These are phyloP conservation scores for Typhlomys cinereus DNA, from an alignment of 2,113 vertebrate species.

Conservation along the genomic window DNA sequence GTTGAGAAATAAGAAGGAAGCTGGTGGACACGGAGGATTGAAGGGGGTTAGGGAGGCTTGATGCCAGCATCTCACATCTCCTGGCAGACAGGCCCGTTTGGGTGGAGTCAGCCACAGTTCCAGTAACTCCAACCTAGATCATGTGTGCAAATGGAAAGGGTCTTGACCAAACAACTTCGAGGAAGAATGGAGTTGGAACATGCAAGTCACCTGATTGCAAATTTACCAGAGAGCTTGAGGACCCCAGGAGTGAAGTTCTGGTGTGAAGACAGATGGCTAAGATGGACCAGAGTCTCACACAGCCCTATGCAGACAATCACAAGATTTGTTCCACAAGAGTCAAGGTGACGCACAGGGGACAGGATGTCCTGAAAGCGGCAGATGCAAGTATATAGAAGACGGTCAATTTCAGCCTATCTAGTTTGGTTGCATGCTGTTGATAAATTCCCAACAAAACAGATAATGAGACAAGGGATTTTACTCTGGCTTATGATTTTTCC, in stretches of 20 bases:
- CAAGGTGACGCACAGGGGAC: neutral
- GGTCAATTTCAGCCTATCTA: neutral
- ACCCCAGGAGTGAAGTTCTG: neutral
- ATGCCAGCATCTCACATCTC: too few relatives aligned
- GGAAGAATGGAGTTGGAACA: neutral
- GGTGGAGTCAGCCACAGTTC: neutral
- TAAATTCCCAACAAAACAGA: too few relatives aligned
- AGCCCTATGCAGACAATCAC: neutral
- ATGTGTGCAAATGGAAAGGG: neutral
- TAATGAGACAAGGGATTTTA: too few relatives aligned
- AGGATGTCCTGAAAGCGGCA: neutral
- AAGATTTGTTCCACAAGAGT: neutral
- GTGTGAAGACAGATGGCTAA: neutral
- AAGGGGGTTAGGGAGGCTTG: too few relatives aligned
- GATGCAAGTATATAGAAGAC: neutral
- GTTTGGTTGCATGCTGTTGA: neutral
- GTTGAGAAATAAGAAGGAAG: too few relatives aligned
- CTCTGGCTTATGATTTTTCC: too few relatives aligned
- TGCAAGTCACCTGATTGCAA: neutral
- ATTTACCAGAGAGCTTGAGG: neutral
- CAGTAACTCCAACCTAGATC: neutral
- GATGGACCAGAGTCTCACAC: neutral
- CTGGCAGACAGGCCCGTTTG: neutral
- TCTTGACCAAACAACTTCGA: neutral
- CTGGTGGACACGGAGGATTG: too few relatives aligned